Conservation (phyloP, 1,140 invertebrate species). For the Lethrus apterus region DNA sequence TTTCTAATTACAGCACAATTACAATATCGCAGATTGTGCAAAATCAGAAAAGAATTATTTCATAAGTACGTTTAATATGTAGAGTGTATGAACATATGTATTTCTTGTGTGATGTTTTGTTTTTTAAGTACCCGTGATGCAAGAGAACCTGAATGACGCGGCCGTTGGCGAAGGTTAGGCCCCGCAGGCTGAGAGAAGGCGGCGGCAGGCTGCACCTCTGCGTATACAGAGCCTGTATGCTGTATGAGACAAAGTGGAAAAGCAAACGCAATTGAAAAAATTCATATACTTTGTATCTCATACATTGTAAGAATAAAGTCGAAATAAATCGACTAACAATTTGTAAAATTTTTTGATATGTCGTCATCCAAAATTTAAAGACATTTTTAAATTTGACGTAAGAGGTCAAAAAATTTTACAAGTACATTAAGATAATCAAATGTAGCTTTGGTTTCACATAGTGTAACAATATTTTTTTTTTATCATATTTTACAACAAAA, state of each 20-base stretch:
- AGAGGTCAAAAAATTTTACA: slow-evolving; percentile 16
- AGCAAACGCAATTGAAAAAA: slow-evolving; percentile 42
- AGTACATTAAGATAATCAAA: slow-evolving; percentile 10
- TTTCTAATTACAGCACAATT: too few relatives aligned
- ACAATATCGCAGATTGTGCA: too few relatives aligned
- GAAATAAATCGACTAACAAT: slow-evolving; percentile 21
- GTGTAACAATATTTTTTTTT: slow-evolving; percentile 3
- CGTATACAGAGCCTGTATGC: slow-evolving; percentile 43
- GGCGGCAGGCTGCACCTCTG: slow-evolving; percentile 44
- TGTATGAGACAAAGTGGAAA: slow-evolving; percentile 44
- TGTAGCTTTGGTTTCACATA: slow-evolving; percentile 10
- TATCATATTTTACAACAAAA: slow-evolving; percentile 1
- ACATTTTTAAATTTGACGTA: background rate
- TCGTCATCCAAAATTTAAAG: background rate
- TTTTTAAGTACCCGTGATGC: slow-evolving; percentile 42
- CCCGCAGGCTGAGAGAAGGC: slow-evolving; percentile 40
- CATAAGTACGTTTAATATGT: too few relatives aligned
- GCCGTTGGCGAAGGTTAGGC: slow-evolving; percentile 38
- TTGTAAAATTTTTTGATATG: slow-evolving; percentile 31
- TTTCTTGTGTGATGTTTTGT: slow-evolving; percentile 28
- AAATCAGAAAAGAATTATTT: too few relatives aligned
- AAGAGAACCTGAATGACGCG: slow-evolving; percentile 43
- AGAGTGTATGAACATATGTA: slow-evolving; percentile 31
- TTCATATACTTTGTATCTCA: slow-evolving; percentile 33
- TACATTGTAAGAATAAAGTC: slow-evolving; percentile 19